A percentile compares a stretch with the other conserved stretches of the same genome.
phyloP scores from a whole-genome alignment of 2,797 vertebrate species.

The Zalophus californianus region DNA sequence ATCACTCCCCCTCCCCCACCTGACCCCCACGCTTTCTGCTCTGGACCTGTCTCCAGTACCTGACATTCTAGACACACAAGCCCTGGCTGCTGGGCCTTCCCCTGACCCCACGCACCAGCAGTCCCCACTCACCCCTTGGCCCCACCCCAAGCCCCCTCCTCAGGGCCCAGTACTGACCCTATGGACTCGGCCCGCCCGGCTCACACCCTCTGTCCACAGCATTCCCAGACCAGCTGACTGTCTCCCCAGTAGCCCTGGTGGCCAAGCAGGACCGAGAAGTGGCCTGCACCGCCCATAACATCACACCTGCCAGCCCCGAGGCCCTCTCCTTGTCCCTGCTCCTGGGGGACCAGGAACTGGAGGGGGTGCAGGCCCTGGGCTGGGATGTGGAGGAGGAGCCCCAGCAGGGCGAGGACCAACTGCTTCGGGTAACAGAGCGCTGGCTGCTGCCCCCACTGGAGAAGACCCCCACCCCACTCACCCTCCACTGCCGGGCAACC shows the following conservation, averaged over 20 bases:
- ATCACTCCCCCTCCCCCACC: no score
- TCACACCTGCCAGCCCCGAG: rapidly evolving
- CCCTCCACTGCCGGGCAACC: constrained; percentile 80
- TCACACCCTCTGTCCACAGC: constrained; percentile 74
- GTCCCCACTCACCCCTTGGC: neutral
- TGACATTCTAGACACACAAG: neutral
- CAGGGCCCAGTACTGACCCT: neutral
- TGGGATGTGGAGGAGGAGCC: neutral
- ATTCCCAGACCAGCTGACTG: constrained; percentile 82
- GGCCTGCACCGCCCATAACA: constrained; percentile 57
- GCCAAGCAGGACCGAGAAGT: neutral
- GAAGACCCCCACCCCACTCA: rapidly evolving
- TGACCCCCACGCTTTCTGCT: neutral
- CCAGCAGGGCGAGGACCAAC: neutral
- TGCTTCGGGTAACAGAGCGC: constrained; percentile 65
- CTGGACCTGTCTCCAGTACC: neutral
- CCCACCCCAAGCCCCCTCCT: neutral
- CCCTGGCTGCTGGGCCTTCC: neutral
- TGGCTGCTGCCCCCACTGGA: constrained; percentile 48
- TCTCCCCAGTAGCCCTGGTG: constrained; percentile 28
- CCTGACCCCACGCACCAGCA: neutral
- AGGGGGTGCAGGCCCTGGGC: rapidly evolving
- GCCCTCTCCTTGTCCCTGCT: constrained; percentile 80
- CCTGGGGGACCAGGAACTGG: constrained; percentile 47
- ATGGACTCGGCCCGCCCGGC: rapidly evolving